Evolutionary conservation across 2,888 invertebrate species (phyloP).

Genomic region (Ganaspis brasiliensis): DNA sequence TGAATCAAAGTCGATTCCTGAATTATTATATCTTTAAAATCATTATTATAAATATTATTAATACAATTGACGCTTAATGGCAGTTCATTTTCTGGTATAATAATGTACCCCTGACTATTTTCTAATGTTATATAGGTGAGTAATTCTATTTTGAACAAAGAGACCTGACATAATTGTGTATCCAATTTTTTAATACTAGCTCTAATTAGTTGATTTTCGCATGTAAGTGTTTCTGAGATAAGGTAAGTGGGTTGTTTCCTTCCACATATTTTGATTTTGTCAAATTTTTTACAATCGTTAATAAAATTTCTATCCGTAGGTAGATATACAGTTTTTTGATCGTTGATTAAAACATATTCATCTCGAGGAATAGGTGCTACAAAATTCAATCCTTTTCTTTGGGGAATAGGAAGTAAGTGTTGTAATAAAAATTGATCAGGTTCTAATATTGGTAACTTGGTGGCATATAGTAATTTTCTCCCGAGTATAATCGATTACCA

Average conservation of each 20-base stretch:
- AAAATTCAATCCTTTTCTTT: constrained; percentile 16
- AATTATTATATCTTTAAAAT: neutral
- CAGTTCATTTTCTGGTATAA: neutral
- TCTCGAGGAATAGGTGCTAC: constrained; percentile 18
- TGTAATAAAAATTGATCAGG: neutral
- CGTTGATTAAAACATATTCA: neutral
- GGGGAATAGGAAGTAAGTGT: constrained; percentile 3
- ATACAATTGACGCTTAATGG: neutral
- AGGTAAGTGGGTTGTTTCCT: neutral
- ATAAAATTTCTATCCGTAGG: neutral
- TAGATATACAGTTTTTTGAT: neutral
- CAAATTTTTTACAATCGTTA: neutral
- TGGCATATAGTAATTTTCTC: neutral
- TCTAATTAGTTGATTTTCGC: constrained; percentile 4
- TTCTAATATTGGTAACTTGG: neutral
- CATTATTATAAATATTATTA: too few species aligned
- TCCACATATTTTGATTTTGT: neutral
- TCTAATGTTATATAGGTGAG: neutral
- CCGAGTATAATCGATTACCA: neutral
- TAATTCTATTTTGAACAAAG: neutral
- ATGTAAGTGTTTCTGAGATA: neutral
- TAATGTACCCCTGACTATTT: neutral
- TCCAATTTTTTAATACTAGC: neutral
- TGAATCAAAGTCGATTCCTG: neutral
- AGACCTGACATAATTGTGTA: neutral